Evolutionary conservation across 2,888 invertebrate species (phyloP).

Genomic region (Syrphus vitripennis): DNA sequence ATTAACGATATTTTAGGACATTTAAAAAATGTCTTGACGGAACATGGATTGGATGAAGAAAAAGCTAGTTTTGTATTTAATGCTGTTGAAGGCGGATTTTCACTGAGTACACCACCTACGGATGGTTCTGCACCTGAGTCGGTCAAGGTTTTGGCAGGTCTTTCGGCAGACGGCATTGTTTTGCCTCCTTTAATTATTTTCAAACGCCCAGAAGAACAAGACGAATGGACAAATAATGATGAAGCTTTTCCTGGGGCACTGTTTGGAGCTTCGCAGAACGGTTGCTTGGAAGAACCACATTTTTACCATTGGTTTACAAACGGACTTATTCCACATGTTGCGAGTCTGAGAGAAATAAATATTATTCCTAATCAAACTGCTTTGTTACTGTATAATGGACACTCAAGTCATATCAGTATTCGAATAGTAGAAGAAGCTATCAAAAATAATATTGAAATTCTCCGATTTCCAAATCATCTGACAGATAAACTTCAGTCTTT

Average conservation of each 20-base stretch:
- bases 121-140: slow-evolving; percentile 1
- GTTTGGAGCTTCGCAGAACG: slow-evolving; percentile 34
- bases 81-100: too few relatives aligned
- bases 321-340: slow-evolving; percentile 12
- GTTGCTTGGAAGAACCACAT: slow-evolving; percentile 19
- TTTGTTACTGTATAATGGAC: slow-evolving; percentile 26
- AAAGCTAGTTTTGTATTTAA: too few relatives aligned
- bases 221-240: slow-evolving; percentile 2
- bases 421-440: slow-evolving; percentile 35
- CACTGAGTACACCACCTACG: too few relatives aligned
- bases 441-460: slow-evolving; percentile 29
- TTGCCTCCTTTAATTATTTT: slow-evolving; percentile 11
- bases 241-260: slow-evolving; percentile 28
- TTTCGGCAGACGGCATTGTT: not conserved
- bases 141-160: not conserved
- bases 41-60: too few relatives aligned
- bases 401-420: slow-evolving; percentile 46
- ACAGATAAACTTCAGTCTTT: slow-evolving; percentile 33
- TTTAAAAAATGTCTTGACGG: too few relatives aligned
- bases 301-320: slow-evolving; percentile 5
- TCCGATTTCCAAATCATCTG: slow-evolving; percentile 26
- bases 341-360: not conserved
- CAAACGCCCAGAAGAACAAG: slow-evolving; percentile 10
- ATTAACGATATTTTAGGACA: too few relatives aligned
- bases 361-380: slow-evolving; percentile 7